Evolutionary conservation across 2,797 vertebrate species (phyloP), one percentile per base, ranked within the genome.

Genomic region (Prionace glauca): DNA sequence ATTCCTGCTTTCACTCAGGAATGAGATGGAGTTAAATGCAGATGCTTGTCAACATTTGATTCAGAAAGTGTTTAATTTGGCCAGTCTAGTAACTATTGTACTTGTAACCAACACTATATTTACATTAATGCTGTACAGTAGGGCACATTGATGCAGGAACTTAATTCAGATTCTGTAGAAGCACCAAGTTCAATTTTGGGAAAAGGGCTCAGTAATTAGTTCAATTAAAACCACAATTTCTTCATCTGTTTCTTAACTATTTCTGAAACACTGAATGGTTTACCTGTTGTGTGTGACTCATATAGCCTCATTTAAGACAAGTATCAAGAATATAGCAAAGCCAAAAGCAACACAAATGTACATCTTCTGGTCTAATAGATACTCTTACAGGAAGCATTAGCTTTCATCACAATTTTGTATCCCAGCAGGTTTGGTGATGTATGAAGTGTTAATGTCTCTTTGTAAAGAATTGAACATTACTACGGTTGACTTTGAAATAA

Each of bases 1-100:
- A 92, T 92, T 92, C 90, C n/a, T 92, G 90, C n/a, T 92, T 74
- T 74, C 69, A 74, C 71, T 94, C 93, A 94, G 69, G 91, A 94
- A 74, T 50, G 45, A 94, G 71, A 26, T 26, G 4, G 67, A 50
- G 24, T 32, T 94, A 72, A 74, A 94, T 29, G 11, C 50, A 26
- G 45, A 74, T 74, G 69, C 93, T 74, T 50, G 36, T 94, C 41
- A 56, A 94, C 72, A 45, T 74, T 74, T 94, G 93, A 94, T 32
- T 50, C 93, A 94, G 93, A 94, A 74, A 29, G 67, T 74, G 69
- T 94, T 74, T 92, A 92, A 92, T 67, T 92, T 92, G 22, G 1
- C 93, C 18, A 74, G 29, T 72, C 22, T 2, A 94, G 50, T 74
- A 94, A 74, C 69, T 90, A 94, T 72, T 56, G 22, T 95, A 95